Evolutionary conservation across 1,140 invertebrate genomes (phyloP).

Genomic region (Sweltsa coloradensis): DNA sequence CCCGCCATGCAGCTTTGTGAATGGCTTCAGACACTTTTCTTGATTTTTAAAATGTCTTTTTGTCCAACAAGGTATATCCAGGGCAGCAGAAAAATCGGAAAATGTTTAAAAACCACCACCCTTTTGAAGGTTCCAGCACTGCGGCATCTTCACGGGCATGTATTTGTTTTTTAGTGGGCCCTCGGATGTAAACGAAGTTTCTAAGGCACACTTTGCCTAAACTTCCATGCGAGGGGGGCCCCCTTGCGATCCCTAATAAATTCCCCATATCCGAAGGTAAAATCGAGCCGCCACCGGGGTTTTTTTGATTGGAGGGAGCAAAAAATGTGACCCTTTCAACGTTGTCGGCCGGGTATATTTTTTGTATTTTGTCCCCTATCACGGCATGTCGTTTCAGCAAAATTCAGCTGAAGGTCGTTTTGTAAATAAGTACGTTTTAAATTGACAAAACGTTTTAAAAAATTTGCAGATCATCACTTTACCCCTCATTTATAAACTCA

Average conservation of each 20-base stretch:
- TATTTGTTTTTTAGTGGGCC: not conserved
- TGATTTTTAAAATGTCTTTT: constrained; percentile 2
- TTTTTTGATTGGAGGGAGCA: not conserved
- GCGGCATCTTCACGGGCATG: constrained; percentile 7
- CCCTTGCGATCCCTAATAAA: not conserved
- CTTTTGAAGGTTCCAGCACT: not conserved
- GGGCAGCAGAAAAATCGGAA: not conserved
- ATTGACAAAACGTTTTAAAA: no score
- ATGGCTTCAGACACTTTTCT: not conserved
- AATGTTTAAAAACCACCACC: constrained; percentile 4
- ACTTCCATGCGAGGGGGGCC: not conserved
- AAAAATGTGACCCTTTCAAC: not conserved
- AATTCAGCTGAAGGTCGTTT: no score
- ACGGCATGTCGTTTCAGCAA: no score
- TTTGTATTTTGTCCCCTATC: no score
- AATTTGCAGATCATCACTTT: no score
- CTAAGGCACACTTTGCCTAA: not conserved
- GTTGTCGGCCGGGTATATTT: no score
- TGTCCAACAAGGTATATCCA: constrained; percentile 9
- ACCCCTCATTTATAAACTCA: no score
- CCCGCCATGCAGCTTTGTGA: not conserved
- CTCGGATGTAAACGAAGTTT: not conserved
- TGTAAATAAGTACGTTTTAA: no score
- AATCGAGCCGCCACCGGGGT: not conserved
- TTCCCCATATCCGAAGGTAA: not conserved